A percentile compares a stretch with the other conserved stretches of the same genome.
These are phyloP conservation scores for Chrysocyon brachyurus DNA, from an alignment of 2,797 vertebrate genomes.

Conservation along the genomic window DNA sequence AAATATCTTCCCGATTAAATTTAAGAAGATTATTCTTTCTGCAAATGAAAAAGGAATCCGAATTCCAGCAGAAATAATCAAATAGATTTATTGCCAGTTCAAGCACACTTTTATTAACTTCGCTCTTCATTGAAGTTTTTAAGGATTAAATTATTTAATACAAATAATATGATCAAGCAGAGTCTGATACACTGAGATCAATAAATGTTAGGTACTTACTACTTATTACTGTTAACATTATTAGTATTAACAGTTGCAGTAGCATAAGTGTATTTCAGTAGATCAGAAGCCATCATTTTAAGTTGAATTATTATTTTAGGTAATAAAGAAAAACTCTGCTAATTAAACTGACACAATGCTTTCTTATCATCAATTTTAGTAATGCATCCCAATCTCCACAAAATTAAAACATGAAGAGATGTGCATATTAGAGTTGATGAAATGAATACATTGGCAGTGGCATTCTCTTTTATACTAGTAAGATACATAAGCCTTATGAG, in stretches of 20 bases:
- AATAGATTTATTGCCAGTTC: not conserved
- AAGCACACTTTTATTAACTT: slow-evolving; percentile 35
- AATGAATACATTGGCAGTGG: not conserved
- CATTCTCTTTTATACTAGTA: not conserved
- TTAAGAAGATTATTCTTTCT: slow-evolving; percentile 37
- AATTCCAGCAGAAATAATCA: slow-evolving; percentile 34
- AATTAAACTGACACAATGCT: not conserved
- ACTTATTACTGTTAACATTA: not conserved
- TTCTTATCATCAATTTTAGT: not conserved
- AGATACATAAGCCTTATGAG: not conserved
- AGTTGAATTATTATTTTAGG: slow-evolving; percentile 12
- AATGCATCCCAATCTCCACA: not conserved
- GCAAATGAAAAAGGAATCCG: not conserved
- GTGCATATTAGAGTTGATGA: not conserved
- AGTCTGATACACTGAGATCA: not conserved
- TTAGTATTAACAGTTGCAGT: not conserved
- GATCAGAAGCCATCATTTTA: not conserved
- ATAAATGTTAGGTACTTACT: not conserved
- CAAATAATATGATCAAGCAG: not conserved
- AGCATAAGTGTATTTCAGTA: not conserved
- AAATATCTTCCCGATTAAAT: slow-evolving; percentile 24
- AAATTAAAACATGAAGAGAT: not conserved
- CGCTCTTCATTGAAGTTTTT: not conserved
- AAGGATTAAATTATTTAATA: slow-evolving; percentile 45
- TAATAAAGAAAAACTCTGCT: not conserved